Conservation (phyloP, 2,888 invertebrate genomes). For the Nebria brevicollis region DNA sequence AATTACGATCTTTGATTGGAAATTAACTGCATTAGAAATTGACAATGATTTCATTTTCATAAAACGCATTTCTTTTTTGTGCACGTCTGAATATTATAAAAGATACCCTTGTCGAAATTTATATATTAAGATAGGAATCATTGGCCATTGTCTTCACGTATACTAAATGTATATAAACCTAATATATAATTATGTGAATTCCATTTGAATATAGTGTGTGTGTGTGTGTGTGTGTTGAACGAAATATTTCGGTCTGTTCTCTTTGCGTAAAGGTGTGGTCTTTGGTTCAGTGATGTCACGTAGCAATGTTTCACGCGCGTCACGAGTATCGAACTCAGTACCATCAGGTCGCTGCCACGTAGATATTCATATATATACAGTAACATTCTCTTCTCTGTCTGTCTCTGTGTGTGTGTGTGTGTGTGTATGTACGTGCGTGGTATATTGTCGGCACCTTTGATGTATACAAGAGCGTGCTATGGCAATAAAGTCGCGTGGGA, state of each 20-base stretch:
- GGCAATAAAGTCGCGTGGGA: constrained; percentile 36
- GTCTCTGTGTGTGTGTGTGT: not conserved
- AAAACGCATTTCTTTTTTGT: no score
- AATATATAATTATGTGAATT: not conserved
- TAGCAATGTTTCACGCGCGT: not conserved
- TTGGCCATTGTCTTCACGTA: no score
- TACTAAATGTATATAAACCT: not conserved
- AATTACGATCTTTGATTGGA: no score
- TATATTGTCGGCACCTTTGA: constrained; percentile 31
- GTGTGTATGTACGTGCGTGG: constrained; percentile 15
- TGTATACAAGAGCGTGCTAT: constrained; percentile 6
- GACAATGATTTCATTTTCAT: no score
- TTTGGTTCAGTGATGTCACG: constrained; percentile 7
- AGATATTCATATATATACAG: constrained; percentile 5
- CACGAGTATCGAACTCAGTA: constrained; percentile 13
- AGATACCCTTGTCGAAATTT: no score
- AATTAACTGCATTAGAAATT: no score
- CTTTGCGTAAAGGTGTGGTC: constrained; percentile 15
- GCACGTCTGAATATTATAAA: no score
- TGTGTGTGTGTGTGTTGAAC: not conserved
- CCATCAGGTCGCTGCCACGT: not conserved
- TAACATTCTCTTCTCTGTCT: not conserved
- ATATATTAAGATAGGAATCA: no score
- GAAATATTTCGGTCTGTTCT: constrained; percentile 14
- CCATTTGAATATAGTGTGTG: not conserved